Percentiles rank a stretch among this genome's conserved stretches.
Conservation (phyloP, 2,888 invertebrate species). For the Epistrophe eligans region DNA sequence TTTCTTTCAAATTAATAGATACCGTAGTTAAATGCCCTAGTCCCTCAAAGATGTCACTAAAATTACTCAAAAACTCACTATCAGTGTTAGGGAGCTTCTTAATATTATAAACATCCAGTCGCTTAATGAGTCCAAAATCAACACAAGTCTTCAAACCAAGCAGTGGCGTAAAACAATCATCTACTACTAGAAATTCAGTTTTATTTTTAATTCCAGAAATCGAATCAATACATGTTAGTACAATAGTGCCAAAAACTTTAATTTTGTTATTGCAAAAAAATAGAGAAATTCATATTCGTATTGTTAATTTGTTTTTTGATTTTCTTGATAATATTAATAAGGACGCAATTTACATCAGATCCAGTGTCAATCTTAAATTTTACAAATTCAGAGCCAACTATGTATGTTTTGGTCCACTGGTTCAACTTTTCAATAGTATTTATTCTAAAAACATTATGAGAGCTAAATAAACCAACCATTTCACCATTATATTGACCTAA, state of each 20-base stretch:
- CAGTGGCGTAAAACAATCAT: constrained; percentile 21
- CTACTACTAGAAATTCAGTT: constrained; percentile 21
- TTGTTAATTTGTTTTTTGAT: constrained; percentile 15
- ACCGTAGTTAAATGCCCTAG: too few species aligned
- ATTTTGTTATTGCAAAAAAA: constrained; percentile 18
- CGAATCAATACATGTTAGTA: constrained; percentile 16
- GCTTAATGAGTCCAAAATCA: constrained; percentile 23
- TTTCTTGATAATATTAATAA: constrained; percentile 21
- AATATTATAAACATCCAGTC: neutral
- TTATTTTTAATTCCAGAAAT: constrained; percentile 17
- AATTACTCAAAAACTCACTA: too few species aligned
- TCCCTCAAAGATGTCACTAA: too few species aligned
- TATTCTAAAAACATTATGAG: too few species aligned
- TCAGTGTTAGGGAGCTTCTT: too few species aligned
- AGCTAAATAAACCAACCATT: too few species aligned
- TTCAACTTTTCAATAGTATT: too few species aligned
- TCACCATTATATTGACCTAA: too few species aligned
- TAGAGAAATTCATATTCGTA: constrained; percentile 5
- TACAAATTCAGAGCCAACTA: neutral
- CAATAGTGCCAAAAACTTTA: constrained; percentile 12
- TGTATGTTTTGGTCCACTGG: neutral
- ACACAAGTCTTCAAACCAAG: constrained; percentile 17
- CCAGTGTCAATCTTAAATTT: constrained; percentile 16
- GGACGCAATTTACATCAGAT: constrained; percentile 17
- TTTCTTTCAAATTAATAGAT: too few species aligned